Conservation (phyloP, 2,797 vertebrate genomes). For the Lacerta agilis region DNA sequence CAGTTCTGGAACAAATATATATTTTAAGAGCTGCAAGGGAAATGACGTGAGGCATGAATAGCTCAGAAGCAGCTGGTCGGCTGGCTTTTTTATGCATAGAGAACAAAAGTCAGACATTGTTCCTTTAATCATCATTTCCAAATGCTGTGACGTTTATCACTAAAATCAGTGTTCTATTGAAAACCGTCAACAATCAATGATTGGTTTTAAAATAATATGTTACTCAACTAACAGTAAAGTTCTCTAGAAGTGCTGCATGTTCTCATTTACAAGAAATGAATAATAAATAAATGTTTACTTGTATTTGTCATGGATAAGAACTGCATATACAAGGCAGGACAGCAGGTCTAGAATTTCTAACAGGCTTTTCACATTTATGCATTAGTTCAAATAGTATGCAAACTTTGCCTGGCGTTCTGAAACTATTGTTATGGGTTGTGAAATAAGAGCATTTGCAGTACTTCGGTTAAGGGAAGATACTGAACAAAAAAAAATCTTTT, state of each 20-base stretch:
- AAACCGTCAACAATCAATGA: background rate
- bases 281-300: background rate
- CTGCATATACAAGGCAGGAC: background rate
- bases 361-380: background rate
- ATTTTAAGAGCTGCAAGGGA: background rate
- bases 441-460: background rate
- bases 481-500: conserved; percentile 5
- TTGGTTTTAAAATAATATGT: background rate
- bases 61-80: background rate
- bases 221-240: background rate
- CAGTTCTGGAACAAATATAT: background rate
- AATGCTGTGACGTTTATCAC: background rate
- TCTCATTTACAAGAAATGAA: background rate
- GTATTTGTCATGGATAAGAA: background rate
- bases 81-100: background rate
- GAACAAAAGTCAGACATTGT: background rate
- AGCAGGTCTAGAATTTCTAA: background rate
- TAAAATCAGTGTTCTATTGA: background rate
- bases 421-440: background rate
- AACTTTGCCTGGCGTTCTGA: background rate
- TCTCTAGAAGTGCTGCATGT: background rate
- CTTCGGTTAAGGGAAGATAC: background rate
- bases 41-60: background rate
- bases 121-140: background rate
- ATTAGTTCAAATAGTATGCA: background rate